Evolutionary conservation across 2,888 invertebrate species (phyloP).

Genomic region (Eupeodes luniger): DNA sequence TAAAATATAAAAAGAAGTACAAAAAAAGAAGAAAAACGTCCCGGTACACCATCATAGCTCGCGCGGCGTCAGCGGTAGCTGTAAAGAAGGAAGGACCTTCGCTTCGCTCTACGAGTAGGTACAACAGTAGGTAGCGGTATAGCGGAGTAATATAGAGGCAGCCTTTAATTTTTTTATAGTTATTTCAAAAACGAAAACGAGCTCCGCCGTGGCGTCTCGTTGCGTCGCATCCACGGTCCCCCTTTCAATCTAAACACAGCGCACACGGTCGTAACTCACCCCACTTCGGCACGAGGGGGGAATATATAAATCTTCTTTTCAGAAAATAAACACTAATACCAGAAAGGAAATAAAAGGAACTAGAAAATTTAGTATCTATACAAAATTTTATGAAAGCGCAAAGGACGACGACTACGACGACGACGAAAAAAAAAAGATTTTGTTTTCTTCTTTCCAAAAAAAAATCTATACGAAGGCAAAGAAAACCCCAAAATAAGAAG

Average conservation of each 20-base stretch:
- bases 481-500: conserved; percentile 39
- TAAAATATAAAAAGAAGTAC: conserved; percentile 29
- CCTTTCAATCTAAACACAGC: conserved; percentile 44
- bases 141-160: conserved; percentile 50
- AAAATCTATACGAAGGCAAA: conserved; percentile 43
- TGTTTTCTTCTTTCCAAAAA: neutral
- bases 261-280: conserved; percentile 73
- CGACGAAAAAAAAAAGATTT: conserved; percentile 19
- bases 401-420: conserved; percentile 45
- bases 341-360: conserved; percentile 79
- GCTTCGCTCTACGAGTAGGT: conserved; percentile 49
- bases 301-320: conserved; percentile 84
- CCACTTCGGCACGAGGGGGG: conserved; percentile 55
- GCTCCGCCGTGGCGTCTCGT: neutral
- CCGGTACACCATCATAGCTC: conserved; percentile 35
- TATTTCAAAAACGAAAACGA: conserved; percentile 73
- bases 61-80: conserved; percentile 28
- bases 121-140: conserved; percentile 41
- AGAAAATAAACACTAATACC: conserved; percentile 83
- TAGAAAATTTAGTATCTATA: conserved; percentile 80
- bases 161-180: conserved; percentile 77
- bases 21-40: conserved; percentile 33
- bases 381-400: conserved; percentile 77
- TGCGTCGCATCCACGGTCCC: neutral
- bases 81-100: conserved; percentile 66